Conservation (phyloP, 2,888 invertebrate genomes). For the Homarus gammarus region DNA sequence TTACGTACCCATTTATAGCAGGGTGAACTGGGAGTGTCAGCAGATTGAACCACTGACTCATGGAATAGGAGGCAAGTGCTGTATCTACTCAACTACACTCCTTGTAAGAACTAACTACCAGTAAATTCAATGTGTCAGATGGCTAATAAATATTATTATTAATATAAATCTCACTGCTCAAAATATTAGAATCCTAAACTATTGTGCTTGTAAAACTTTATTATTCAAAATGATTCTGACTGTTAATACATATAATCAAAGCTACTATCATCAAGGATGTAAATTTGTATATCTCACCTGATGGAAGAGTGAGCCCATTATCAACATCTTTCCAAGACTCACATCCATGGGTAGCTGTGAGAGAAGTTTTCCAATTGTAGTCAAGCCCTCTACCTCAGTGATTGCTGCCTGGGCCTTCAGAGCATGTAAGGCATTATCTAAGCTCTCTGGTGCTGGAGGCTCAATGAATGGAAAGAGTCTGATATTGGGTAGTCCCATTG, state of each 20-base stretch:
- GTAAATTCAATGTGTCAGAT: no score
- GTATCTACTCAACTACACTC: no score
- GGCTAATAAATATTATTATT: no score
- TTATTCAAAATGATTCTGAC: no score
- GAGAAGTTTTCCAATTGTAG: constrained; percentile 91
- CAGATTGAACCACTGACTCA: no score
- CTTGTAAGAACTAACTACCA: no score
- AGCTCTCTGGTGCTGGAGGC: constrained; percentile 89
- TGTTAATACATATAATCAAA: not conserved
- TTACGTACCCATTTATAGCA: no score
- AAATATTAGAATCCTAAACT: no score
- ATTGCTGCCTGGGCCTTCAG: constrained; percentile 89
- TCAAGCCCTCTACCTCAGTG: constrained; percentile 84
- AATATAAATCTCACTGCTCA: no score
- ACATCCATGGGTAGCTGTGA: constrained; percentile 96
- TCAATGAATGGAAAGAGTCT: constrained; percentile 97
- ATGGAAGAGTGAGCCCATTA: constrained; percentile 93
- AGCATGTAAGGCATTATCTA: constrained; percentile 91
- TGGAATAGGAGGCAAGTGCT: no score
- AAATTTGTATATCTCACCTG: constrained; percentile 80
- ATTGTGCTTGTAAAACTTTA: no score
- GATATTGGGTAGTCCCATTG: constrained; percentile 94
- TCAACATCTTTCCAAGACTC: constrained; percentile 95
- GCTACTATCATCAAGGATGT: not conserved
- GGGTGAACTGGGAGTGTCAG: no score